Evolutionary conservation across 2,113 vertebrate genomes (phyloP), one percentile per base, ranked within the genome.

Genomic region (Semicossyphus pulcher): DNA sequence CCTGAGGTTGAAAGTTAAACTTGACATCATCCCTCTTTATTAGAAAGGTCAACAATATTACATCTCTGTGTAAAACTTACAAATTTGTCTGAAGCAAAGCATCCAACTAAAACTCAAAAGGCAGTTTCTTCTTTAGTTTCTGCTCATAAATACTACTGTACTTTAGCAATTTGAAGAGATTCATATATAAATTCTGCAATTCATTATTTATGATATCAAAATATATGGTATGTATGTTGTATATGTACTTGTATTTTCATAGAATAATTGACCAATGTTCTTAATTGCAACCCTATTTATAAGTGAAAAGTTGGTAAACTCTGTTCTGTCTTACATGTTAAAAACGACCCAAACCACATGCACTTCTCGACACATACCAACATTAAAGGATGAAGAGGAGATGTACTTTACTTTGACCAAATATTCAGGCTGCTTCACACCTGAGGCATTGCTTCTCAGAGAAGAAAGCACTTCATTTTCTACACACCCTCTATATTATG

Each of bases 201-300:
- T 71, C 10, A 62, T 34, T 53, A 53, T 48, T 52, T 73, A 36
- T n/a, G 1, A 60, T 52, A 34, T 37, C 14, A 28, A 23, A 37
- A 29, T 12, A 2, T 11, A 48, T 29, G 10, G 10, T 59, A 29
- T 20, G 28, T 48, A 31, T 48, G 10, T 37, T 12, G 10, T 52
- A 48, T 44, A 32, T 71, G 20, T 57, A 37, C 23, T 45, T 72
- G 16, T 75, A 71, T 76, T 81, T 74, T 76, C 39, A 54, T 66
- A 37, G 32, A 49, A 52, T 65, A 36, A 39, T 54, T 42, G 4
- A 51, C 45, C 7, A 68, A 25, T 67, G 44, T 47, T 65, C 1
- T 59, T 47, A n/a, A 34, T 59, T 28, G 2, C 7, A 26, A 48
- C 61, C 31, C 14, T 10, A 26, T 53, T 70, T 31, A 31, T 53